Conservation (phyloP, 2,113 vertebrate species). For the Lathamus discolor region DNA sequence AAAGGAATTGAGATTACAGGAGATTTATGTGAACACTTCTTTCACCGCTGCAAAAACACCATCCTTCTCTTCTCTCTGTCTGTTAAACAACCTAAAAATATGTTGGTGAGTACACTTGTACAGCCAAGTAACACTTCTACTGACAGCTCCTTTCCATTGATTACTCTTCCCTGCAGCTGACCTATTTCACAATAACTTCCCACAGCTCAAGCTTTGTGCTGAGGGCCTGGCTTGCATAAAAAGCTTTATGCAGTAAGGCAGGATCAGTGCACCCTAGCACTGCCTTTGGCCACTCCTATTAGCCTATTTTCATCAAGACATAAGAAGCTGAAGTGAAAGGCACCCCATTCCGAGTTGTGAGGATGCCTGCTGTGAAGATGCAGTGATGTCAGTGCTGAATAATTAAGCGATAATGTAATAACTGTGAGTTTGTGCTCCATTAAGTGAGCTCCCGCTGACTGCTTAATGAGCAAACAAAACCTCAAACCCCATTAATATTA, state of each 20-base stretch:
- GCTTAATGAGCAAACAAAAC: slow-evolving; percentile 56
- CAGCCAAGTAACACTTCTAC: neutral
- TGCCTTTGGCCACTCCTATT: neutral
- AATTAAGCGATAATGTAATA: slow-evolving; percentile 65
- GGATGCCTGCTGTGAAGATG: slow-evolving; percentile 44
- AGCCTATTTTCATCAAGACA: neutral
- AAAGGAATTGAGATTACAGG: neutral
- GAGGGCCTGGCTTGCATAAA: neutral
- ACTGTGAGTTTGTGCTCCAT: slow-evolving; percentile 24
- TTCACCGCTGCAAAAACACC: neutral
- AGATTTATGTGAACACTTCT: neutral
- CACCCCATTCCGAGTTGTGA: neutral
- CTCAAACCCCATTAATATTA: slow-evolving; percentile 13
- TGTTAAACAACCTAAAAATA: neutral
- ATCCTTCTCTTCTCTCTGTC: neutral
- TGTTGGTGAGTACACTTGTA: neutral
- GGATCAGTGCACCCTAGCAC: neutral
- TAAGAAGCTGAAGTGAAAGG: neutral
- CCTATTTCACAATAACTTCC: neutral
- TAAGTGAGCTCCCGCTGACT: slow-evolving; percentile 58
- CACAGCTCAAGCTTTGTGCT: accelerated
- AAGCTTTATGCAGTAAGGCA: neutral
- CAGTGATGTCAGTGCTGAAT: slow-evolving; percentile 27
- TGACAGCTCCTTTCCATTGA: neutral
- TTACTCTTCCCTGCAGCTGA: neutral